Evolutionary conservation across 2,888 invertebrate species (phyloP).

Genomic region (Harpalus rubripes): DNA sequence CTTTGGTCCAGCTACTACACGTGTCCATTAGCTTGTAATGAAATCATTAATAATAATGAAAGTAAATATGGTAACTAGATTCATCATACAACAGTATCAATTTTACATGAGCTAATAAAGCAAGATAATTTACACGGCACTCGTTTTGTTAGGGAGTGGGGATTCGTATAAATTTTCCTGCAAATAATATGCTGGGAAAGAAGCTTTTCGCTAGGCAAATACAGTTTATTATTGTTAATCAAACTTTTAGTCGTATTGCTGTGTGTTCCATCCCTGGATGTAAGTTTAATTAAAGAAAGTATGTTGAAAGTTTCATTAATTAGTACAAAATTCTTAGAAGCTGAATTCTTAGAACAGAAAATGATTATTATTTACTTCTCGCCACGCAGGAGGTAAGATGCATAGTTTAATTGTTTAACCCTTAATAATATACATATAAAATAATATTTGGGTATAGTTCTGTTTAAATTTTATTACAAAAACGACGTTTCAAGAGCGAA

Average conservation of each 20-base stretch:
- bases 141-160: background rate
- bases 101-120: background rate
- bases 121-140: background rate
- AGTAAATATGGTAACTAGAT: background rate
- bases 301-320: constrained; percentile 4
- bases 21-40: constrained; percentile 30
- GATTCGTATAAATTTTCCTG: no score
- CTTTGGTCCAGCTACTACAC: background rate
- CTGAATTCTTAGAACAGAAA: background rate
- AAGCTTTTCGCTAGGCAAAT: background rate
- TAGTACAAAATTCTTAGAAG: background rate
- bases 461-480: no score
- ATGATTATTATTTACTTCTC: no score
- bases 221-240: background rate
- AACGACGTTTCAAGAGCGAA: no score
- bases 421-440: no score
- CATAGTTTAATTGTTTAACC: no score
- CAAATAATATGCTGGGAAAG: background rate
- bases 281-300: constrained; percentile 1
- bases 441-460: no score
- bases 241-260: constrained; percentile 3
- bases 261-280: background rate
- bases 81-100: constrained; percentile 11
- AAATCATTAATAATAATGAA: constrained; percentile 43
- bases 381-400: no score